These are phyloP conservation scores for Struthio camelus DNA, from an alignment of 2,113 vertebrate genomes.

Conservation along the genomic window DNA sequence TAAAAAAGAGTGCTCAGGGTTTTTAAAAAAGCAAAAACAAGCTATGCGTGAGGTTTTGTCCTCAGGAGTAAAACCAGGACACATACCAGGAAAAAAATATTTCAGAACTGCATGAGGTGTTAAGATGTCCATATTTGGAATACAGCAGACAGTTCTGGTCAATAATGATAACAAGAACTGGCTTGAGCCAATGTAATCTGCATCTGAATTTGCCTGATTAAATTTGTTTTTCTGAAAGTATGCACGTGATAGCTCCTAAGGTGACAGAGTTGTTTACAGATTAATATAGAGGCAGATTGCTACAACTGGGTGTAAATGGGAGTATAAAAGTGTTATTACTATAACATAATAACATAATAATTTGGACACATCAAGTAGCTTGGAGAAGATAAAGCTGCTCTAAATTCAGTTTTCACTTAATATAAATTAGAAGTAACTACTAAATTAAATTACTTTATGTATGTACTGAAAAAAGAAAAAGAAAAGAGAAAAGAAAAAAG, in stretches of 20 bases:
- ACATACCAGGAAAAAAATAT: background rate
- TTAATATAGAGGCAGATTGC: background rate
- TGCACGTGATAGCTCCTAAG: background rate
- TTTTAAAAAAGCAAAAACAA: background rate
- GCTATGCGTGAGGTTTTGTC: background rate
- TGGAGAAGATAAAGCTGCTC: background rate
- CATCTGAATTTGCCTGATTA: slow-evolving; percentile 74
- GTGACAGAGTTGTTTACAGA: slow-evolving; percentile 34
- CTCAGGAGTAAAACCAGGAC: background rate
- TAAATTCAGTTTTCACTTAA: background rate
- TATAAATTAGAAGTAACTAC: background rate
- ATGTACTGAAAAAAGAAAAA: background rate
- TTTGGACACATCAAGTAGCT: background rate
- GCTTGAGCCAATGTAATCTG: slow-evolving; percentile 54
- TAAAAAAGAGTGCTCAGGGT: too few species aligned
- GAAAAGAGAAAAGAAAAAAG: too few species aligned
- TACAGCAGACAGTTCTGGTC: slow-evolving; percentile 41
- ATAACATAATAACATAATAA: background rate
- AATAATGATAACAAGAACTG: slow-evolving; percentile 64
- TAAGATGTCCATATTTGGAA: background rate
- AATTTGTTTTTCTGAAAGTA: slow-evolving; percentile 71
- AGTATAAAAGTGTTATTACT: background rate
- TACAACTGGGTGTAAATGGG: background rate
- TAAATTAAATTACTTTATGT: background rate
- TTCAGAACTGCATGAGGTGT: background rate